Base-by-base conservation (phyloP, 2,113 vertebrate species). In the Hoplias malabaricus region DNA sequence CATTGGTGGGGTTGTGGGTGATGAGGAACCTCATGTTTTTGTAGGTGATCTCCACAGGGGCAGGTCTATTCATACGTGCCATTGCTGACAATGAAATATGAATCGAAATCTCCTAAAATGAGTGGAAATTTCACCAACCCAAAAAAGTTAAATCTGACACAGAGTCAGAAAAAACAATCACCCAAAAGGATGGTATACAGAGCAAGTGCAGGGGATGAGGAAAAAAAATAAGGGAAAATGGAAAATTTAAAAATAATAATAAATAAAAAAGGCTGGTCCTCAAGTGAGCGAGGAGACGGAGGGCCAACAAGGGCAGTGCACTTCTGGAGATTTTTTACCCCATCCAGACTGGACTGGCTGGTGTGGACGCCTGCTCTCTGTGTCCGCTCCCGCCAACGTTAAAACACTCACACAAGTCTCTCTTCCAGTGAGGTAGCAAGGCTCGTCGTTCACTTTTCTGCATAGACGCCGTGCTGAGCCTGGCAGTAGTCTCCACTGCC, bases 401-500 rank as follows among this genome's bases (percentile, higher is more conserved):
- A 92, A 89, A 89, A 94, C 94, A 90, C 92, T 92, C 88, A 91
- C 34, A 88, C 92, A 93, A 93, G 92, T 86, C 86, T 87, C 90
- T 94, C 73, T 79, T 77, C 73, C 89, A 90, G 94, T 94, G 95
- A 91, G 94, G 94, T 93, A 96, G 93, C 85, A 93, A 92, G 93
- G 91, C 94, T 86, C 94, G 93, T 90, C 88, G 94, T 97, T 99
- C 97, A 99, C 98, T 99, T 94, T 93, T 99, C 96, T 96, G 96
- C 96, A 98, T 96, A 96, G 87, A 96, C 93, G 88, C 93, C 95
- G 96, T 99, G 98, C 98, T 99, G 98, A 93, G 97, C 97, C 97
- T 99, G 97, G 97, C 98, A 99, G 95, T 99, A 99, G 93, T 99
- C 98, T 92, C 98, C 98, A 95, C 98, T 98, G 96, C 96, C 98